Base-by-base conservation (phyloP, 2,888 invertebrate genomes). In the Leucania comma region DNA sequence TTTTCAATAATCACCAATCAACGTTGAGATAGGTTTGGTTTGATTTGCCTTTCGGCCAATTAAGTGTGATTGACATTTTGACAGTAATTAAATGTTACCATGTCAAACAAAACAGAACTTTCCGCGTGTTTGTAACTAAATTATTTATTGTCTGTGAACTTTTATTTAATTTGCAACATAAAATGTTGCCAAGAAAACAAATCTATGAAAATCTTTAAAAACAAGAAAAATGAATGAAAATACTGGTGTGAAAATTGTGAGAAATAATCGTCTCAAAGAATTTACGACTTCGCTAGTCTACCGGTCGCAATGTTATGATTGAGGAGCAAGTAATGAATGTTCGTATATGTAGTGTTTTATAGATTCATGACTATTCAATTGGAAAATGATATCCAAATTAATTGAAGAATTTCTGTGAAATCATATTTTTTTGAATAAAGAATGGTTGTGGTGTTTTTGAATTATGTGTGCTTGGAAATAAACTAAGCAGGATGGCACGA, bases 401-500 rank as follows among this genome's bases (percentile, higher is more conserved):
- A 68, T 32, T 22, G 17, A 53, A 29, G n/a, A 64, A 71, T 65
- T 59, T 32, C 54, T 50, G 66, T 68, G 53, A 59, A 78, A 61
- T 32, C n/a, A 17, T 60, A 65, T 58, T 48, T 72, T 29, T 54
- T 63, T 38, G 3, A 17, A 46, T 57, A 10, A 59, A 56, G 72
- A 68, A 75, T 76, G 85, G 70, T 76, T 75, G 72, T 74, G 71
- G 61, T 38, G 67, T 71, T 69, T 81, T 74, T 74, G 72, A 72
- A 81, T 75, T 72, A 87, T 88, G 88, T 86, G 77, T 76, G 64
- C 73, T 57, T 72, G n/a, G 35, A 62, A 60, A 61, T 80, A 58
- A 75, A 66, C 60, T 72, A 71, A 69, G 12, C 86, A 91, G 87
- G 70, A 97, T 97, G 97, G 97, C 97, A 82, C 96, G 97, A 84